phyloP scores from a whole-genome alignment of 2,888 invertebrate genomes.

The Epistrophe eligans region DNA sequence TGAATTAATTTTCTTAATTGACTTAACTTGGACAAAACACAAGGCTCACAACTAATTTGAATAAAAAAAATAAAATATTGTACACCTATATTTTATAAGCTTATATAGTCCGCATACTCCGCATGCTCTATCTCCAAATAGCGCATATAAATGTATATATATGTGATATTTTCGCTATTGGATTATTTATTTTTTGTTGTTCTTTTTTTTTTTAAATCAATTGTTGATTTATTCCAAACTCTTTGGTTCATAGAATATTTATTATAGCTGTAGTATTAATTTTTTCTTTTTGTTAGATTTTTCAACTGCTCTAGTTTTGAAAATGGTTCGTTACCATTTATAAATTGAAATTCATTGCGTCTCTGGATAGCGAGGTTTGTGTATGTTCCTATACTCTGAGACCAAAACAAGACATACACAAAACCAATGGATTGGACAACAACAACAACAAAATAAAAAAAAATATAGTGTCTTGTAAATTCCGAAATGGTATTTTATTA shows the following conservation, averaged over 20 bases:
- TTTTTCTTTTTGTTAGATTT: conserved; percentile 17
- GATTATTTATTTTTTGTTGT: background rate
- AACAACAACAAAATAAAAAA: background rate
- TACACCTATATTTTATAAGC: background rate
- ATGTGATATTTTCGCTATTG: conserved; percentile 15
- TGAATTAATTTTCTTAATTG: conserved; percentile 75
- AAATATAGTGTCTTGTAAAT: conserved; percentile 58
- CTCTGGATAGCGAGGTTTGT: conserved; percentile 8
- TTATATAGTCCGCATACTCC: conserved; percentile 24
- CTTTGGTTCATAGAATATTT: conserved; percentile 36
- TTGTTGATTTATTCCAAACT: conserved; percentile 67
- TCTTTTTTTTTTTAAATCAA: conserved; percentile 39
- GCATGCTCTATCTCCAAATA: background rate
- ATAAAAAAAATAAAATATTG: conserved; percentile 40
- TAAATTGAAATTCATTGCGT: conserved; percentile 22
- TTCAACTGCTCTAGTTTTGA: conserved; percentile 57
- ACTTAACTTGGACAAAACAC: conserved; percentile 56
- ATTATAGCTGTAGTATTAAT: conserved; percentile 17
- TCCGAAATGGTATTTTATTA: conserved; percentile 71
- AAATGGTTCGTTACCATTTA: conserved; percentile 67
- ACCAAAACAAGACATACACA: conserved; percentile 1
- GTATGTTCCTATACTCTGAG: background rate
- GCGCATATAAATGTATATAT: too few species aligned
- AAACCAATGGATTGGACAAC: too few species aligned
- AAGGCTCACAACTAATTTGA: conserved; percentile 61